Conservation (phyloP, 2,797 vertebrate species). For the Argyrosomus regius region DNA sequence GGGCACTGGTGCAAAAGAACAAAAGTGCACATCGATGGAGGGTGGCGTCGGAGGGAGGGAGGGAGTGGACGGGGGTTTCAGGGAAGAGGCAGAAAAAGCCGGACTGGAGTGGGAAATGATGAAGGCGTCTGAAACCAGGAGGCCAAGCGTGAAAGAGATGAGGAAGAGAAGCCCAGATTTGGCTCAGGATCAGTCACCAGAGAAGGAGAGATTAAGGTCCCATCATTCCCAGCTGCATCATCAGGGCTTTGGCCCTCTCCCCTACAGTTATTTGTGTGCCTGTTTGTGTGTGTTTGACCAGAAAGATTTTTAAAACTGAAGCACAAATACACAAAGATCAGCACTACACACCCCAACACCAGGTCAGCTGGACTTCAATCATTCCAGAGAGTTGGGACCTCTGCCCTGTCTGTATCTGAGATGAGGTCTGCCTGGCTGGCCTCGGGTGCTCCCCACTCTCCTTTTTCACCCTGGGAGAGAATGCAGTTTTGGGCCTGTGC, state of each 20-base stretch:
- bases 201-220: conserved; percentile 75
- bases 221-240: conserved; percentile 78
- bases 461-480: conserved; percentile 46
- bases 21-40: conserved; percentile 58
- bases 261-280: conserved; percentile 39
- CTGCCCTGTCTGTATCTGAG: conserved; percentile 77
- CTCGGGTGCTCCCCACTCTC: conserved; percentile 44
- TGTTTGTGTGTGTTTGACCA: conserved; percentile 22
- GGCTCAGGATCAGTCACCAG: conserved; percentile 76
- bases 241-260: conserved; percentile 67
- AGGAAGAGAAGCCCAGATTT: conserved; percentile 74
- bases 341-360: background rate
- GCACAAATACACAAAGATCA: conserved; percentile 20
- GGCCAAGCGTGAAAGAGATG: conserved; percentile 75
- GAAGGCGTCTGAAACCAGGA: conserved; percentile 74
- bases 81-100: conserved; percentile 60
- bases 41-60: conserved; percentile 1
- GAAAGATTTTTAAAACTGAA: conserved; percentile 21
- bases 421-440: conserved; percentile 56
- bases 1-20: conserved; percentile 57
- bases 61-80: conserved; percentile 25
- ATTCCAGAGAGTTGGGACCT: conserved; percentile 77
- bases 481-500: conserved; percentile 75
- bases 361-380: conserved; percentile 50
- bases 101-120: conserved; percentile 54